Conservation (phyloP, 1,140 invertebrate species). For the Hylaeus volcanicus region DNA sequence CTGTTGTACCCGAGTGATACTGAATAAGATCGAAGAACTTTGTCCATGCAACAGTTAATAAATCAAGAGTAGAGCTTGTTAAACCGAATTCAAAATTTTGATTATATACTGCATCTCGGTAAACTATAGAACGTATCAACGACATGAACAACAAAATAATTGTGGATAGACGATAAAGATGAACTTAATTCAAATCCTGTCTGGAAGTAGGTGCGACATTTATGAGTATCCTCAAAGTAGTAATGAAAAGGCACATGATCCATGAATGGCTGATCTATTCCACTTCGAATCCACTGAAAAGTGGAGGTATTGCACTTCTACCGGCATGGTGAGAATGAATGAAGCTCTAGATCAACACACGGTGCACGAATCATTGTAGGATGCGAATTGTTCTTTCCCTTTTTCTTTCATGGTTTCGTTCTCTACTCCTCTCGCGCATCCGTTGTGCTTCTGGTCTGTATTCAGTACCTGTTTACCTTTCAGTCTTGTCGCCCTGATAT, state of each 20-base stretch:
- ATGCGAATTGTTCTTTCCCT: conserved; percentile 11
- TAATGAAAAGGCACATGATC: not conserved
- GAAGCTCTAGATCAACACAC: not conserved
- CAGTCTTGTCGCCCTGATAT: not conserved
- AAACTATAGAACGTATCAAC: too few relatives aligned
- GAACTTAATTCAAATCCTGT: too few relatives aligned
- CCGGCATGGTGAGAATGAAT: not conserved
- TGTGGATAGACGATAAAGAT: too few relatives aligned
- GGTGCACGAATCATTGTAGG: not conserved
- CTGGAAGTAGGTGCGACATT: too few relatives aligned
- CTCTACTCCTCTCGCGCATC: too few relatives aligned
- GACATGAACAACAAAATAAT: too few relatives aligned
- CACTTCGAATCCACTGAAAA: not conserved
- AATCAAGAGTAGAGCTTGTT: too few relatives aligned
- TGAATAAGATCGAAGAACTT: too few relatives aligned
- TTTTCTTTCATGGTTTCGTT: not conserved
- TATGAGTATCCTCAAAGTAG: not conserved
- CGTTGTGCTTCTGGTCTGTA: not conserved
- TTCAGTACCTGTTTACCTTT: not conserved
- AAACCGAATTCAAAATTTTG: too few relatives aligned
- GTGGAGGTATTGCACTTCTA: not conserved
- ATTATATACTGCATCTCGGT: too few relatives aligned
- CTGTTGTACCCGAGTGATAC: too few relatives aligned
- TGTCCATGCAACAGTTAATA: too few relatives aligned
- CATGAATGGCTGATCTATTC: conserved; percentile 17